Percentiles rank a stretch among this genome's conserved stretches.
Conservation (phyloP, 1,140 invertebrate species). For the Aleiodes sp. region DNA sequence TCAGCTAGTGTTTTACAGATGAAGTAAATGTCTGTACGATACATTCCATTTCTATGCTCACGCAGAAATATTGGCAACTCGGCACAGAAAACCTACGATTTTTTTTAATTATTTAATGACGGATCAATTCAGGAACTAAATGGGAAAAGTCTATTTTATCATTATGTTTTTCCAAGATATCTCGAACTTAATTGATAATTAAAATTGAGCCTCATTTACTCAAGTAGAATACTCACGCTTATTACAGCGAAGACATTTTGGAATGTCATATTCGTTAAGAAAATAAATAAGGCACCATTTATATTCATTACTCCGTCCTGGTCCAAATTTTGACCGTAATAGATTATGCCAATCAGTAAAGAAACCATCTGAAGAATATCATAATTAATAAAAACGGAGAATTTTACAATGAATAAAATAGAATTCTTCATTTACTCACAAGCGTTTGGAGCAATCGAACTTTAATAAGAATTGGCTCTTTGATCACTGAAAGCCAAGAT, state of each 20-base stretch:
- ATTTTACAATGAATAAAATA: slow-evolving; percentile 15
- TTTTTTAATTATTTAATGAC: slow-evolving; percentile 20
- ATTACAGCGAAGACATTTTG: slow-evolving; percentile 91
- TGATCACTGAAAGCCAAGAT: slow-evolving; percentile 85
- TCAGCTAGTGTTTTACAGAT: slow-evolving; percentile 91
- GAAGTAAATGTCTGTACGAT: slow-evolving; percentile 93
- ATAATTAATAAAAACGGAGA: slow-evolving; percentile 7
- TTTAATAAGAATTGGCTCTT: slow-evolving; percentile 90
- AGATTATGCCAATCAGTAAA: slow-evolving; percentile 87
- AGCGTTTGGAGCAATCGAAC: slow-evolving; percentile 88
- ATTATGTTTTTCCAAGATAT: background rate
- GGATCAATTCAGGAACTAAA: background rate
- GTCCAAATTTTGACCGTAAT: slow-evolving; percentile 83
- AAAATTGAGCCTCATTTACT: too few species aligned
- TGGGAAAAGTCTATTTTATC: background rate
- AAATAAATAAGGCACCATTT: slow-evolving; percentile 93
- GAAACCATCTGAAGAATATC: slow-evolving; percentile 78
- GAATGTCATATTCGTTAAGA: slow-evolving; percentile 93
- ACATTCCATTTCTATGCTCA: slow-evolving; percentile 92
- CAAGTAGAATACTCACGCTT: slow-evolving; percentile 80
- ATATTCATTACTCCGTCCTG: slow-evolving; percentile 95
- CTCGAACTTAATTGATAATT: background rate
- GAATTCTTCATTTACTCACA: slow-evolving; percentile 69
- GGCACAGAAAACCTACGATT: slow-evolving; percentile 84
- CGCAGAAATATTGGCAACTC: slow-evolving; percentile 92